phyloP scores from a whole-genome alignment of 1,140 invertebrate species.

The Drosophila aff. region DNA sequence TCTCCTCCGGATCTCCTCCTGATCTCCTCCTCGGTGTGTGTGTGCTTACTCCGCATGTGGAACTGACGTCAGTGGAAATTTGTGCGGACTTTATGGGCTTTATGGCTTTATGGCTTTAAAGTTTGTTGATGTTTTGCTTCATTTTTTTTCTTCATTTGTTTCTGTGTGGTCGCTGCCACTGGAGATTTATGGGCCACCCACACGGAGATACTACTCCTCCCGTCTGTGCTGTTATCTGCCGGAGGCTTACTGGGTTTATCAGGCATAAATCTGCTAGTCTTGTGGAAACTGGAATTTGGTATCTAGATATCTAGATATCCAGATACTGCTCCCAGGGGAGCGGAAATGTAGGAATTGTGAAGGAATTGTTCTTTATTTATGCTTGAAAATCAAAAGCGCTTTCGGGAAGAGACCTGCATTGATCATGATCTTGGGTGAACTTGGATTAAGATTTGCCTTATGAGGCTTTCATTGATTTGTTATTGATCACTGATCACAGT shows the following conservation, averaged over 20 bases:
- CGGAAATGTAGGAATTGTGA: neutral
- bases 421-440: neutral
- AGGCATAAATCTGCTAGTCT: slow-evolving; percentile 30
- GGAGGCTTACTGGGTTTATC: slow-evolving; percentile 43
- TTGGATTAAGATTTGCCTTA: neutral
- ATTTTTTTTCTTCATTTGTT: neutral
- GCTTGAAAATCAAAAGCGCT: neutral
- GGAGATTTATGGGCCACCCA: slow-evolving; percentile 63
- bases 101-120: slow-evolving; percentile 34
- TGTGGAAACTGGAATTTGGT: slow-evolving; percentile 5
- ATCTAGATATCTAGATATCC: neutral
- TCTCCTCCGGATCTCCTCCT: neutral
- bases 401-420: neutral
- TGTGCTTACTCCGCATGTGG: slow-evolving; percentile 25
- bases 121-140: slow-evolving; percentile 61
- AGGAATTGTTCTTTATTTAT: neutral
- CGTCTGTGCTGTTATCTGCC: neutral
- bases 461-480: neutral
- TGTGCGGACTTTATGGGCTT: slow-evolving; percentile 44
- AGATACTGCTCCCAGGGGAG: neutral
- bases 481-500: neutral
- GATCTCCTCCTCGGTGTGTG: neutral
- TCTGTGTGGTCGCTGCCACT: slow-evolving; percentile 62
- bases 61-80: slow-evolving; percentile 52
- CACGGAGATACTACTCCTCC: slow-evolving; percentile 15